Conservation (phyloP, 2,888 invertebrate genomes). For the Sinodicranocentrus sp. region DNA sequence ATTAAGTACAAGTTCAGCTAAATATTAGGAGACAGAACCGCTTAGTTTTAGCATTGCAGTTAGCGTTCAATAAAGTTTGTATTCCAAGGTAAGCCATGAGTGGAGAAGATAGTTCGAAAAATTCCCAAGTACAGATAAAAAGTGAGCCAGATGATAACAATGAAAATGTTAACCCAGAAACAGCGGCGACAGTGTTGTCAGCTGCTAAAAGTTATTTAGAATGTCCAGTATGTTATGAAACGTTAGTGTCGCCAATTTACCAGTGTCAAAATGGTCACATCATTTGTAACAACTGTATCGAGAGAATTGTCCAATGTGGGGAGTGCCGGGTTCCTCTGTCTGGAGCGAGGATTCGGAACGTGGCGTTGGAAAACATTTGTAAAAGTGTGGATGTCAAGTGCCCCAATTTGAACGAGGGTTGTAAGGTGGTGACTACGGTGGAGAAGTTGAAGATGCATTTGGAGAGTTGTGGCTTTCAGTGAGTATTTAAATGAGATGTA, state of each 20-base stretch:
- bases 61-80: too few species aligned
- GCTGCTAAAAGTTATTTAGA: constrained; percentile 4
- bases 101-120: too few species aligned
- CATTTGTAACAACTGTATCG: constrained; percentile 41
- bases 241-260: constrained; percentile 38
- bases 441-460: constrained; percentile 10
- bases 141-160: neutral
- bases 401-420: constrained; percentile 32
- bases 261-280: constrained; percentile 47
- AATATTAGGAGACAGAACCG: too few species aligned
- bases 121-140: too few species aligned
- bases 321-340: constrained; percentile 22
- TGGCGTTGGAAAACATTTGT: constrained; percentile 29
- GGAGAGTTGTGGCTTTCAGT: constrained; percentile 34
- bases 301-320: constrained; percentile 8
- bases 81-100: too few species aligned
- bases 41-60: too few species aligned
- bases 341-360: constrained; percentile 26
- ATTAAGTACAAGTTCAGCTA: too few species aligned
- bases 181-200: neutral
- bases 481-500: neutral
- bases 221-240: constrained; percentile 36
- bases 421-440: neutral
- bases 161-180: neutral
- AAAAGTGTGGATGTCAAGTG: constrained; percentile 24